A percentile compares a stretch with the other conserved stretches of the same genome.
Conservation (phyloP, 2,888 invertebrate species). For the Baccha elongata region DNA sequence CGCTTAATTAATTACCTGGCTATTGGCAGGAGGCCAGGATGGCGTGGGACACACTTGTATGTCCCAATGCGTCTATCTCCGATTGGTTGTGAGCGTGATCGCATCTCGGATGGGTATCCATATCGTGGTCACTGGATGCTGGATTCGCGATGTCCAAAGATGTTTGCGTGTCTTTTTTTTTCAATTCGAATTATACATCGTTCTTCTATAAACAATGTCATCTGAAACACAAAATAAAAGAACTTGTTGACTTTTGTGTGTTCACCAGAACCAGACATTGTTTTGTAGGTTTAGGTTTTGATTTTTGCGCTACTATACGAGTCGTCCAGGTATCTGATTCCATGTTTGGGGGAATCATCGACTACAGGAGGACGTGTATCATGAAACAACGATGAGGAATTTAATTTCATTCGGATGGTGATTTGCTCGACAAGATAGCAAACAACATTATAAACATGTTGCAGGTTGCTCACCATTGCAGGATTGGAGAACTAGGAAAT, state of each 20-base stretch:
- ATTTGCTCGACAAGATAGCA: conserved; percentile 70
- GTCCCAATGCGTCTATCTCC: conserved; percentile 60
- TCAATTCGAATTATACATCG: neutral
- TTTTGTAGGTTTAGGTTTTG: conserved; percentile 52
- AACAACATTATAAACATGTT: conserved; percentile 68
- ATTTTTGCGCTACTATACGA: conserved; percentile 37
- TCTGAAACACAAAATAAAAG: conserved; percentile 10
- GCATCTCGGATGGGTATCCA: conserved; percentile 48
- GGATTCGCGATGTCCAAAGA: conserved; percentile 49
- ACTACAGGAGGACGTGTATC: neutral
- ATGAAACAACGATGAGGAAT: conserved; percentile 56
- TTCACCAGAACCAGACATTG: conserved; percentile 37
- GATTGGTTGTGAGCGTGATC: conserved; percentile 64
- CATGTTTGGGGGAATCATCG: conserved; percentile 24
- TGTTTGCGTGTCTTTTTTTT: conserved; percentile 40
- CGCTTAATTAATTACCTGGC: conserved; percentile 72
- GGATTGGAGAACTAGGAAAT: conserved; percentile 40
- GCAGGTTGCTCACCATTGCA: conserved; percentile 31
- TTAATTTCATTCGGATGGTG: conserved; percentile 64
- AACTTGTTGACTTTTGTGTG: conserved; percentile 64
- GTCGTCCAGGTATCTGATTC: conserved; percentile 29
- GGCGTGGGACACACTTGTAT: conserved; percentile 70
- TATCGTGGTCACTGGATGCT: conserved; percentile 35
- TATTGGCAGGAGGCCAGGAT: conserved; percentile 72
- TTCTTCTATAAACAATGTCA: conserved; percentile 63